phyloP scores from a whole-genome alignment of 2,797 vertebrate genomes.

The Rhinatrema bivittatum region DNA sequence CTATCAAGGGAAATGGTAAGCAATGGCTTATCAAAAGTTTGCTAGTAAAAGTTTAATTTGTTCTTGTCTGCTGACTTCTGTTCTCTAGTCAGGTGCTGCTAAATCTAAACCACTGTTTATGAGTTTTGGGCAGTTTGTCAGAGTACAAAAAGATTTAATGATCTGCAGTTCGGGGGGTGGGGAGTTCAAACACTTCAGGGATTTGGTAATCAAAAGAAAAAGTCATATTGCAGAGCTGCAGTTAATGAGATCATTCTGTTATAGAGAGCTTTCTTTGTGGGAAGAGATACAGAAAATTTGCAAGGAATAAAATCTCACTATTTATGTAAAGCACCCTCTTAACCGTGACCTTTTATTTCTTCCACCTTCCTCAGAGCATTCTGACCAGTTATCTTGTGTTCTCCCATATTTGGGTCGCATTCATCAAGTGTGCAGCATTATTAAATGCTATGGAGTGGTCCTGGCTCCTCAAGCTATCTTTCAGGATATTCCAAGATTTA shows the following conservation, averaged over 20 bases:
- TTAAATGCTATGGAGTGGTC: too few species aligned
- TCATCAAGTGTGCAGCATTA: too few species aligned
- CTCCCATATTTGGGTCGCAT: too few species aligned
- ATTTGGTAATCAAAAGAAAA: constrained; percentile 32
- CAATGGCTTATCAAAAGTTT: constrained; percentile 12
- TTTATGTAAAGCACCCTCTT: too few species aligned
- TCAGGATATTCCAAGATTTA: too few species aligned
- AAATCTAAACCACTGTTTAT: constrained; percentile 35
- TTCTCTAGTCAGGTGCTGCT: constrained; percentile 9
- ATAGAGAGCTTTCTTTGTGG: not conserved
- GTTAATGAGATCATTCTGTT: constrained; percentile 18
- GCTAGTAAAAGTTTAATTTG: constrained; percentile 21
- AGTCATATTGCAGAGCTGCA: constrained; percentile 17
- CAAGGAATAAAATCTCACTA: too few species aligned
- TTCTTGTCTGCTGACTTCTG: constrained; percentile 21
- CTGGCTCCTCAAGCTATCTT: too few species aligned
- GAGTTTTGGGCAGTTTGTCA: constrained; percentile 23
- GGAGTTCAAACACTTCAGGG: constrained; percentile 14
- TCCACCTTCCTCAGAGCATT: too few species aligned
- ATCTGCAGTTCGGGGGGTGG: constrained; percentile 8
- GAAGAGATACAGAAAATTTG: not conserved
- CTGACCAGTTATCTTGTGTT: too few species aligned
- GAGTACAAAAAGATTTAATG: constrained; percentile 32
- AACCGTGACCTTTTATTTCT: too few species aligned
- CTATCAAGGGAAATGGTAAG: constrained; percentile 1